Evolutionary conservation across 2,888 invertebrate species (phyloP), one percentile per base, ranked within the genome.

Genomic region (Cerastis leucographa): DNA sequence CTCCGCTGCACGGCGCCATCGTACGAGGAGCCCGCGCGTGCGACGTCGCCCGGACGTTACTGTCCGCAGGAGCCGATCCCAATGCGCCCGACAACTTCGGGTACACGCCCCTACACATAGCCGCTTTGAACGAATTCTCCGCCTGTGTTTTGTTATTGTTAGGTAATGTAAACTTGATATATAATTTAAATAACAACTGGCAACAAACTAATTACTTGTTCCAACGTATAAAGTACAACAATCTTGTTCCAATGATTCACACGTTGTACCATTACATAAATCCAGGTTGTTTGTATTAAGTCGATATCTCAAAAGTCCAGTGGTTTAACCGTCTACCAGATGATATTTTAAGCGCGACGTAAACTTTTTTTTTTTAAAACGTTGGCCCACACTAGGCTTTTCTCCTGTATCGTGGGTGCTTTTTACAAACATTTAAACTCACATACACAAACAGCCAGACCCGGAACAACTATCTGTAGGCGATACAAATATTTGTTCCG

Each of bases 71-170:
- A 0, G 98, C 98, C 0, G 97, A 97, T 90, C 98, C 98, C 2
- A 98, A 99, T 92, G 97, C 97, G 85, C 97, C 98, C 0, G 98
- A 98, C 90, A 97, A 97, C 85, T 98, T 98, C 89, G 98, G 98
- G n/a, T 98, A 98, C 90, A 98, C 98, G 0, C 98, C 98, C 0
- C 93, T 98, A 51, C 98, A 99, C 91, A 97, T 98, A 65, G 98
- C 99, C 0, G 98, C 98, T 0, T 95, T 98, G 46, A 98, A 98
- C 91, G 98, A 98, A 92, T 98, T 98, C 89, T 98, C 98, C 12
- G 97, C 97, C 29, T 98, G 98, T 88, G 98, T 98, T 22, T 96
- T 98, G 88, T 94, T 98, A 74, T 95, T 99, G 71, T 95, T 99
- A 84, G 97, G 97, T 93, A 88, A 92, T 59, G 64, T 74, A 74